Base-by-base conservation (phyloP, 2,797 vertebrate genomes). In the Falco biarmicus region DNA sequence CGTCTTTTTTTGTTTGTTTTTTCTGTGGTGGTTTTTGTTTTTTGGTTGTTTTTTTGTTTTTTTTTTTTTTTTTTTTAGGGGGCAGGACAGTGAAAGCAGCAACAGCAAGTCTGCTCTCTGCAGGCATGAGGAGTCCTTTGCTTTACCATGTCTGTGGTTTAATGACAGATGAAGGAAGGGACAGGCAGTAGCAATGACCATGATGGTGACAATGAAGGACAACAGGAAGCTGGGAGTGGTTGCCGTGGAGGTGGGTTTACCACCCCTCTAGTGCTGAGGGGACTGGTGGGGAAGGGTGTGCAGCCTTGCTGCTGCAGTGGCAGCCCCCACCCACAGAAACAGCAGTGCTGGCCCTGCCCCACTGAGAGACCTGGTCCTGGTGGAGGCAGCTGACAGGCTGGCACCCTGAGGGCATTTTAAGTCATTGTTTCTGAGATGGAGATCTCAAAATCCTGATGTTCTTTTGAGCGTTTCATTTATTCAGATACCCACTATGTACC, bases 171-270 rank as follows among this genome's bases (percentile, higher is more conserved):
- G 47, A 80, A 60, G 51, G 47, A 37, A 69, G 50, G 43, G 29
- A 41, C 11, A 14, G 57, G 41, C 0, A 1, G 50, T 70, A 15
- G 48, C n/a, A 56, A 39, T 56, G 41, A 26, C 32, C 1, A 6
- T 26, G 18, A 34, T 56, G 64, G 12, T 32, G 41, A 68, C 4
- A 5, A 25, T 12, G 41, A 56, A 70, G 29, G 31, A 48, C 65
- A 64, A 16, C 0, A 11, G 34, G 41, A 34, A 56, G n/a, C 4
- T 7, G 7, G 41, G 0, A 1, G 25, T 9, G 16, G 57, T 41
- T 54, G 57, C 75, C 34, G 11, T 31, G n/a, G 34, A 64, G 29
- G 25, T 34, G 41, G 25, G 6, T 16, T 77, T 64, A 31, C n/a
- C 15, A 17, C 39, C 10, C 29, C 34, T 9, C 17, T 43, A 17